Base-by-base conservation (phyloP, 2,888 invertebrate species). In the Nasonia oneida region DNA sequence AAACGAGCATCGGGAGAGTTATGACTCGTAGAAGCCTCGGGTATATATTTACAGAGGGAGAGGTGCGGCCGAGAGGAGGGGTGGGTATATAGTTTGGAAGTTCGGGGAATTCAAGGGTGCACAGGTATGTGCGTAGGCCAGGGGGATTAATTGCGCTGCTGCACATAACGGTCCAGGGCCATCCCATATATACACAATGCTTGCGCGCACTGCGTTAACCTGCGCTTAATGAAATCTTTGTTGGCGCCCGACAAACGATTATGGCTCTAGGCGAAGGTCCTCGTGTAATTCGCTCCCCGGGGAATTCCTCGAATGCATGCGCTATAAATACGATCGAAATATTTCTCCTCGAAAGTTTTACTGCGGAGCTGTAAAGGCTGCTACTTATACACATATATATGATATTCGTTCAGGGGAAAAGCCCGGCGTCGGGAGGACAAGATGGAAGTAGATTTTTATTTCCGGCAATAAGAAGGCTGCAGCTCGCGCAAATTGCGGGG, bases 1-100 rank as follows among this genome's bases (percentile, higher is more conserved):
- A 93, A 80, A n/a, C 6, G 12, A 18, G 18, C 2, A 2, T 15
- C 3, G 39, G 71, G 15, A 33, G 15, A 71, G 10, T 67, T 67
- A 67, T 29, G 10, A 61, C 18, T 61, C 6, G 57, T 4, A 2
- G 8, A n/a, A 61, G n/a, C 47, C 47, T 47, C 47, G 47, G 47
- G 47, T 47, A 53, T 14, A 18, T 53, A 10, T 53, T 15, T 12
- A 47, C 47, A 47, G 47, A 47, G 47, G 47, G 10, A 47, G 47
- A 47, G 47, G 12, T 47, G 10, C 37, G 37, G 29, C 29, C 37
- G 47, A 2, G 42, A 42, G 42, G 42, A 23, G 42, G 6, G 42
- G 12, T 1, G 29, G 29, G 1, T 29, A 29, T 29, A 10, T 12
- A 12, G 12, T 47, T 47, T 47, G 47, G 47, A 42, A 42, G 42